Evolutionary conservation across 2,888 invertebrate genomes (phyloP).

Genomic region (Tenthredo scrophulariae): DNA sequence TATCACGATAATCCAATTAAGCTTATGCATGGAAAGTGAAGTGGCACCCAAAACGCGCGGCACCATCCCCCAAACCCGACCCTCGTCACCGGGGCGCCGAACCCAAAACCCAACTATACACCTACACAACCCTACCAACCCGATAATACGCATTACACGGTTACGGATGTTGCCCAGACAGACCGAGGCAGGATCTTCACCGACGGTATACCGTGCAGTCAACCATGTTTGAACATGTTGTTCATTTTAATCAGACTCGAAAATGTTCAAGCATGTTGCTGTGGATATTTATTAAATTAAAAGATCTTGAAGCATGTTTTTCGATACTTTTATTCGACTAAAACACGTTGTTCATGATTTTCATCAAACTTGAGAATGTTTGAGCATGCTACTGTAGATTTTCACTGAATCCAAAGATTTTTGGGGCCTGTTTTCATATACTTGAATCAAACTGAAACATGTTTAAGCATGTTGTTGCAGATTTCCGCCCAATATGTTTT

Average conservation of each 20-base stretch:
- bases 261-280: neutral
- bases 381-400: neutral
- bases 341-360: neutral
- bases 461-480: neutral
- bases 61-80: neutral
- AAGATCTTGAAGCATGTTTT: neutral
- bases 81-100: slow-evolving; percentile 47
- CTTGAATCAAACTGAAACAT: neutral
- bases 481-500: neutral
- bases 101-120: slow-evolving; percentile 46
- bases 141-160: slow-evolving; percentile 8
- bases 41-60: slow-evolving; percentile 35
- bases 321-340: neutral
- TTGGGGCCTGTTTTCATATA: no score
- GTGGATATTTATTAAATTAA: neutral
- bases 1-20: slow-evolving; percentile 51
- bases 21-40: slow-evolving; percentile 52
- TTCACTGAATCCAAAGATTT: neutral
- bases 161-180: slow-evolving; percentile 17
- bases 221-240: neutral
- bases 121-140: neutral
- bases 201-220: neutral
- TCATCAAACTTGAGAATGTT: neutral
- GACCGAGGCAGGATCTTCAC: neutral
- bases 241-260: neutral